A percentile compares a stretch with the other conserved stretches of the same genome.
phyloP scores from a whole-genome alignment of 2,113 vertebrate species.

The Engystomops pustulosus region DNA sequence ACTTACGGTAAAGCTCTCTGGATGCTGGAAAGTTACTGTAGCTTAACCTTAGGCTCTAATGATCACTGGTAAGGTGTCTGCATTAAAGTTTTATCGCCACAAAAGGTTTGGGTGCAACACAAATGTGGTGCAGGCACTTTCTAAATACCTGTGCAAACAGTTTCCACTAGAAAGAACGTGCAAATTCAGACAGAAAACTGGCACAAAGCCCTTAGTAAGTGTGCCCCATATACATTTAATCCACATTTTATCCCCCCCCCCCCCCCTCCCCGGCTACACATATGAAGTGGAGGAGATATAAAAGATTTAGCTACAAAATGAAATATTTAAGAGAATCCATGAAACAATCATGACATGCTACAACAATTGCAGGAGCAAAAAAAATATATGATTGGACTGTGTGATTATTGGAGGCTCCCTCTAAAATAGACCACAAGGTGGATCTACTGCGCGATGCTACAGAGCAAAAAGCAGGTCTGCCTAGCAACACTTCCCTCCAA shows the following conservation, averaged over 20 bases:
- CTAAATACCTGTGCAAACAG: too few species aligned
- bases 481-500: conserved; percentile 49
- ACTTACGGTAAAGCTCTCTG: too few species aligned
- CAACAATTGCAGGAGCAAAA: not conserved
- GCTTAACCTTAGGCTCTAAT: too few species aligned
- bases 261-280: not conserved
- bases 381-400: not conserved
- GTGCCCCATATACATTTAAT: too few species aligned
- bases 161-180: too few species aligned
- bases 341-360: not conserved
- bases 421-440: conserved; percentile 51
- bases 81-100: too few species aligned
- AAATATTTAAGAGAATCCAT: not conserved
- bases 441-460: conserved; percentile 27
- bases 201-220: too few species aligned
- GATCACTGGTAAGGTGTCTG: too few species aligned
- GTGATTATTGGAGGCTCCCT: not conserved
- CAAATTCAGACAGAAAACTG: too few species aligned
- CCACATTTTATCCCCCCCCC: not conserved
- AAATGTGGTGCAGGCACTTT: too few species aligned
- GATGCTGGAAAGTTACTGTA: too few species aligned
- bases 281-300: not conserved
- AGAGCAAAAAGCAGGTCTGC: conserved; percentile 22
- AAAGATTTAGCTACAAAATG: not conserved
- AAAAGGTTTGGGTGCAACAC: too few species aligned